Evolutionary conservation across 2,113 vertebrate genomes (phyloP), one percentile per base, ranked within the genome.

Genomic region (Catharus fuscescens): DNA sequence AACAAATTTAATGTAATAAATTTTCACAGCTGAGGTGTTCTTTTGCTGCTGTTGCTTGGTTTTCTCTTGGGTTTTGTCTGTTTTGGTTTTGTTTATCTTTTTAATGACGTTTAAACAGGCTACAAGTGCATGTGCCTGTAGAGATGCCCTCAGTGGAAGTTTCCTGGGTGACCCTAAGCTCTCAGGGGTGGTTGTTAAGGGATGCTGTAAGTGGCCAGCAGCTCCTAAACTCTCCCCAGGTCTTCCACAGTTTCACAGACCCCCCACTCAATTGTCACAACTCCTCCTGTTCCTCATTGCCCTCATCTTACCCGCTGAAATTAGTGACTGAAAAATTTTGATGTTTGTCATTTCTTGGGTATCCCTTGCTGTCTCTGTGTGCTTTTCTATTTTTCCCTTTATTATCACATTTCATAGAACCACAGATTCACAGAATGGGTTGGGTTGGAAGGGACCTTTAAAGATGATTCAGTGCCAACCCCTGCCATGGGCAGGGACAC

Each of bases 381-480:
- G 14, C 3, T 24, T 71, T 59, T 64, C 31, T 59, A 6, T 77
- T 18, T 69, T 69, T 18, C 23, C 25, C 12, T 64, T 59, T 60
- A 28, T 86, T 34, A 61, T 34, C 42, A 61, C 10, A 25, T 72
- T 72, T n/a, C 8, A 32, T 3, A 34, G 19, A 42, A 50, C 23
- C 9, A 28, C 1, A 28, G 15, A 62, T 17, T 42, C 20, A 48
- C 5, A 31, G 42, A 34, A 26, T 5, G 24, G 20, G 29, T 13
- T 48, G 29, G 16, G 14, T 31, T 79, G 65, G 56, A 25, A 71
- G 16, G 3, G 3, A 24, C 16, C 10, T 38, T 40, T 16, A 14
- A 54, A 62, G 24, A 8, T 8, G 16, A 54, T 25, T 1, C 0
- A 0, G 24, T 61, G 79, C 15, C 18, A 60, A 0, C 9, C 17